Evolutionary conservation across 1,140 invertebrate genomes (phyloP), one percentile per base, ranked within the genome.

Genomic region (Oryctes rhinoceros): DNA sequence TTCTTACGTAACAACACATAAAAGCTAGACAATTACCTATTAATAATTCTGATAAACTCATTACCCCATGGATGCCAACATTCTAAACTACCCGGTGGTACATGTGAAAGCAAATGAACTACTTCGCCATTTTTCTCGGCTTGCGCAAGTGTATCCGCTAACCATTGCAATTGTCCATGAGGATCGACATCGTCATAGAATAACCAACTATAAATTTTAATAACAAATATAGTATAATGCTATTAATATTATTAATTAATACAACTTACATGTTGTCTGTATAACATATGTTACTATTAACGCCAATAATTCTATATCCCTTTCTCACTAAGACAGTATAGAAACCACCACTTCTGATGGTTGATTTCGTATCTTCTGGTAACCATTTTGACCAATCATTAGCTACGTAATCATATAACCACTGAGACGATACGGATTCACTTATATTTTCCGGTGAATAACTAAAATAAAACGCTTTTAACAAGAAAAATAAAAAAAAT

Each of bases 41-140:
- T 88, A 77, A 92, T 84, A 77, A 91, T 92, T 83, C 88, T 90
- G 78, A 90, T 89, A 81, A 91, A 94, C 85, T 94, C 91, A 79
- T 90, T 88, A 18, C 89, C 91, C 91, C 93, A 95, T 3, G 92
- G 90, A 44, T 90, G 88, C 49, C 92, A 89, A 84, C 95, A 94
- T 80, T 77, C 44, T 18, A 78, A 67, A 59, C 82, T 89, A 13
- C 94, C 94, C 0, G 94, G 91, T 0, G 95, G 95, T 78, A 98
- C 92, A 84, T 98, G 97, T 0, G 92, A 92, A 20, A 98, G 86
- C 74, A 98, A 93, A 84, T 97, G 95, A 2, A 97, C 96, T 83
- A 91, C 92, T 85, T 96, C 94, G 1, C 89, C 88, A 6, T 89
- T 90, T 62, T 89, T 85, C 86, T 97, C 96, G 15, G 95, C 94